A percentile compares a stretch with the other conserved stretches of the same genome.
These are phyloP conservation scores for Sclerodermus sp. DNA, from an alignment of 2,888 invertebrate genomes.

Conservation along the genomic window DNA sequence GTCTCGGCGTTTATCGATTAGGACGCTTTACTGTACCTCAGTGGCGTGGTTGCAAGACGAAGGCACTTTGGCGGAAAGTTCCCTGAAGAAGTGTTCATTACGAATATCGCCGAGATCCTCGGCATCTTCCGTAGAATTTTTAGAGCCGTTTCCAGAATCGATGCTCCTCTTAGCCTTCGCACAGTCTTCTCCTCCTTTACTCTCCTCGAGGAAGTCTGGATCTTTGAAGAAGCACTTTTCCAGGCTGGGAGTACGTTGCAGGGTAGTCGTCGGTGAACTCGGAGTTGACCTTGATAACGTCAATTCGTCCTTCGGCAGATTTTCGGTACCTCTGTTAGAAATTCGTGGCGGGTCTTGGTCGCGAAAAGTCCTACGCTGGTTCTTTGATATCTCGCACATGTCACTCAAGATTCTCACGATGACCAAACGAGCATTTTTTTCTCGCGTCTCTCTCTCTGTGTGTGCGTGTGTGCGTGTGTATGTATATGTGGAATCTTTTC, in stretches of 20 bases:
- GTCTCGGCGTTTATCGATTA: not conserved
- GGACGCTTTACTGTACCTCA: conserved; percentile 16
- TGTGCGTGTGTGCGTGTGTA: no score
- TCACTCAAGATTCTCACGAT: not conserved
- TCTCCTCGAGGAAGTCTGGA: conserved; percentile 34
- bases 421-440: conserved; percentile 6
- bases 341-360: conserved; percentile 52
- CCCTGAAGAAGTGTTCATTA: conserved; percentile 30
- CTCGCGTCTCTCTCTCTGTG: not conserved
- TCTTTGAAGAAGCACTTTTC: conserved; percentile 48
- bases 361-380: conserved; percentile 43
- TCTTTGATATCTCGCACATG: conserved; percentile 47
- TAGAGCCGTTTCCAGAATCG: no score
- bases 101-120: conserved; percentile 19
- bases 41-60: conserved; percentile 14
- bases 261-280: conserved; percentile 33
- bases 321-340: conserved; percentile 29
- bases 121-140: not conserved
- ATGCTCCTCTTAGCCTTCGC: conserved; percentile 15
- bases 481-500: no score
- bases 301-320: conserved; percentile 35
- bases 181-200: conserved; percentile 25
- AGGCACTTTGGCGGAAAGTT: conserved; percentile 40
- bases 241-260: conserved; percentile 37
- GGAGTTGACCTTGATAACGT: conserved; percentile 37